Base-by-base conservation (phyloP, 2,797 vertebrate species). In the Cryptoblepharus egeriae region DNA sequence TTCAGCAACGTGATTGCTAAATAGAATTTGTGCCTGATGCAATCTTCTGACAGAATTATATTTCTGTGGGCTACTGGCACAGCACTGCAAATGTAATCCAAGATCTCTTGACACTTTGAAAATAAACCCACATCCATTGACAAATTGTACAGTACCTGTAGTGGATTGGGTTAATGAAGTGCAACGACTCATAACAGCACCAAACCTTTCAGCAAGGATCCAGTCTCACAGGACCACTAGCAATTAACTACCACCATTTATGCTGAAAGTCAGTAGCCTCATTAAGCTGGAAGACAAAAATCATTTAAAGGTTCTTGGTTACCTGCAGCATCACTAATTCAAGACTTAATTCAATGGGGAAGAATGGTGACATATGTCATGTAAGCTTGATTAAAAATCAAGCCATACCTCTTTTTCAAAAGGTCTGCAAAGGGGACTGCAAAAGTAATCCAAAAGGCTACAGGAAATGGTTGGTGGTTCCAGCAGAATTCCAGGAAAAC, bases 211-310 rank as follows among this genome's bases (percentile, higher is more conserved):
- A 24, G 37, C n/a, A 49, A 77, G 42, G 16, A 75, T 16, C 15
- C 20, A 49, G 24, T 5, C 11, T 63, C 45, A 26, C 5, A 30
- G 45, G 67, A 68, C 0, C 0, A 2, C 22, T 1, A 57, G 9
- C 12, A 39, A 68, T 22, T 2, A 67, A 9, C 35, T 70, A 61
- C 11, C 0, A 0, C 13, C 3, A 1, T 35, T 45, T 37, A 61
- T 64, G 68, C 2, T 1, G 0, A 26, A 65, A 5, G 8, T 6
- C 0, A 32, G 0, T 1, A 49, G 30, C 2, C 0, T 0, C 20
- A 24, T n/a, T 18, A 1, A 77, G n/a, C 35, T 24, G 4, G 2
- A 0, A 22, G 49, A 39, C 37, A 42, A 75, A 9, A 42, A 61
- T 8, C 72, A 37, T 32, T 37, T 22, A 42, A 22, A 22, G 37